Base-by-base conservation (phyloP, 1,140 invertebrate genomes). In the Orussus abietinus region DNA sequence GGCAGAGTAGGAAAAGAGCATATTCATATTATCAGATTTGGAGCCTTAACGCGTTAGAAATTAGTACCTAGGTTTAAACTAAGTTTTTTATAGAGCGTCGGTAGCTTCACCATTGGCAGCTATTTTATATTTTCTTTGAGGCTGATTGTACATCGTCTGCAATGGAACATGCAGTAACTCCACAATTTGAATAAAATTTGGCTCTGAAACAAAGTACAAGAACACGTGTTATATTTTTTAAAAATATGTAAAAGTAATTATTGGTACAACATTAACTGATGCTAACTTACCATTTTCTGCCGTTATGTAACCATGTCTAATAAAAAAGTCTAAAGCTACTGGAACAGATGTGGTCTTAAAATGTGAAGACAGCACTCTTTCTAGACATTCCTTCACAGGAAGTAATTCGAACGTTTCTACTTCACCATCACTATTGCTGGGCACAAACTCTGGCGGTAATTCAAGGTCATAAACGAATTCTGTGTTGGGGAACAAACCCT, bases 401-500 rank as follows among this genome's bases (percentile, higher is more conserved):
- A 92, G 72, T 42, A 93, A 69, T 65, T 93, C 85, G 74, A 96
- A 96, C 42, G 79, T 83, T 60, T 92, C 86, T 5, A 96, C 92
- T 75, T 96, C 93, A 31, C 92, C 92, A 73, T 96, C 94, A 42
- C 85, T 82, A 66, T 95, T 95, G 45, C 81, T 80, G 10, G 94
- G 93, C 35, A 83, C 72, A 76, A 96, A 97, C 62, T 94, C 88
- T 12, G 80, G 56, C 9, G 94, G 92, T 36, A 96, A 71, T 74
- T 95, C 90, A 47, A 96, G 76, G 69, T 96, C 94, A 72, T 86
- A 96, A n/a, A 95, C 85, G 75, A 93, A 96, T 68, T 95, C 88
- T 10, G 90, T 92, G 61, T 96, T 95, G 12, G 92, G 92, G 60
- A 92, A 93, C 14, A 97, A 69, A 1, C 93, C 94, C 57, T 88